phyloP scores from a whole-genome alignment of 2,888 invertebrate genomes.

The Melieria omissa region DNA sequence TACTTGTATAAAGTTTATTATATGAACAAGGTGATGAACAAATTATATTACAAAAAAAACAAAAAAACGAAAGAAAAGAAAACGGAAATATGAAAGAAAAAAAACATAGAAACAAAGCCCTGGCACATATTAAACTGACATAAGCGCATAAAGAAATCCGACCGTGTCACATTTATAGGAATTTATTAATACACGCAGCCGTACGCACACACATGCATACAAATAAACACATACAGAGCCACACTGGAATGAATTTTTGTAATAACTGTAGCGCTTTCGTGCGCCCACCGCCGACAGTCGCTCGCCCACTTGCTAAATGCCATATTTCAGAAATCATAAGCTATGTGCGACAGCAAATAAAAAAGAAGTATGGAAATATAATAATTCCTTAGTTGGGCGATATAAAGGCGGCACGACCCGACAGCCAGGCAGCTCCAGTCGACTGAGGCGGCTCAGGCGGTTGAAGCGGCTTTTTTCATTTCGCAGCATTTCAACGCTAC shows the following conservation, averaged over 20 bases:
- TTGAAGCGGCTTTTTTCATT: conserved; percentile 1
- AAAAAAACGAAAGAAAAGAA: neutral
- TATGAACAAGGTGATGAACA: too few relatives aligned
- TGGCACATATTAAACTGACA: conserved; percentile 18
- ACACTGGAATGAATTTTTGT: neutral
- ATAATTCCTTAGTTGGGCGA: conserved; percentile 51
- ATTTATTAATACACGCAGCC: conserved; percentile 26
- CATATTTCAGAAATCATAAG: conserved; percentile 65
- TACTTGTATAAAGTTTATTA: too few relatives aligned
- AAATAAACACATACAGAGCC: neutral
- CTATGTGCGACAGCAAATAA: conserved; percentile 55
- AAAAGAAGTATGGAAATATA: conserved; percentile 62
- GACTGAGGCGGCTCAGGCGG: conserved; percentile 10
- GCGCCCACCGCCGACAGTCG: neutral
- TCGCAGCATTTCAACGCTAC: conserved; percentile 43
- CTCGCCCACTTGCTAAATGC: conserved; percentile 41
- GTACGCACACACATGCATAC: neutral
- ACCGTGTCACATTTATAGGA: conserved; percentile 28
- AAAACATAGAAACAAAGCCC: neutral
- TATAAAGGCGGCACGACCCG: neutral
- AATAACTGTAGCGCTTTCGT: neutral
- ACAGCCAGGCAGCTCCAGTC: neutral
- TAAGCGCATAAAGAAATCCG: conserved; percentile 14
- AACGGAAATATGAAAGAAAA: neutral
- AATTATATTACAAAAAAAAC: neutral